Percentiles rank a stretch among this genome's conserved stretches.
Conservation (phyloP, 2,113 vertebrate species). For the Manacus vitellinus region DNA sequence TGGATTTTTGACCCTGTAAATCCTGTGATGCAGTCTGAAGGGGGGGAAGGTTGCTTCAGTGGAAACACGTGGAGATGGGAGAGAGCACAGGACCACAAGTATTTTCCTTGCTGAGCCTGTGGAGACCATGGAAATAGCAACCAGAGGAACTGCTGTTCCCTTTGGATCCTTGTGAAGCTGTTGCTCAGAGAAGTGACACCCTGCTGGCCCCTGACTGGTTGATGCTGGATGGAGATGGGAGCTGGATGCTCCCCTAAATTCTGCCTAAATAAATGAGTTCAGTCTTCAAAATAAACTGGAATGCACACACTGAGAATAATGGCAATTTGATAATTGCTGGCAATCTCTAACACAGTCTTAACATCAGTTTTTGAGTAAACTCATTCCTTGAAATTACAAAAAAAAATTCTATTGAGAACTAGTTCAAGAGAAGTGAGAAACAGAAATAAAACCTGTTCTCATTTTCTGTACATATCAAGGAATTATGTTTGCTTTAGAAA, state of each 20-base stretch:
- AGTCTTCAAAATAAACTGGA: not conserved
- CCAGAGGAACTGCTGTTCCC: not conserved
- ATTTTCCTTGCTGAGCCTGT: not conserved
- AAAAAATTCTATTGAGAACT: not conserved
- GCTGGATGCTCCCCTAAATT: not conserved
- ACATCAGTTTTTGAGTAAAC: not conserved
- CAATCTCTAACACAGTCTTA: not conserved
- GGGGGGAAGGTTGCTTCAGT: not conserved
- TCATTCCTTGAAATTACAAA: not conserved
- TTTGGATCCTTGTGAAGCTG: not conserved
- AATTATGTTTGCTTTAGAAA: not conserved
- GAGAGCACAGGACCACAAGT: rapidly evolving
- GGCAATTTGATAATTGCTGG: not conserved
- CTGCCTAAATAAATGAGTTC: not conserved
- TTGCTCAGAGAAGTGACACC: not conserved
- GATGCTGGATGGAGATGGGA: not conserved
- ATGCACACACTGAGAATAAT: not conserved
- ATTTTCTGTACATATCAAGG: not conserved
- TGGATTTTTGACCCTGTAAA: not conserved
- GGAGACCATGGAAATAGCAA: not conserved
- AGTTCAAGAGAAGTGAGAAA: not conserved
- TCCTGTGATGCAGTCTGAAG: not conserved
- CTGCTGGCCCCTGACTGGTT: not conserved
- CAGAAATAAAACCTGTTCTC: not conserved
- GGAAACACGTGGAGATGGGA: not conserved